Percentiles rank a stretch among this genome's conserved stretches.
Evolutionary conservation across 2,797 vertebrate species (phyloP).

Genomic region (Sebastes aleutianus): DNA sequence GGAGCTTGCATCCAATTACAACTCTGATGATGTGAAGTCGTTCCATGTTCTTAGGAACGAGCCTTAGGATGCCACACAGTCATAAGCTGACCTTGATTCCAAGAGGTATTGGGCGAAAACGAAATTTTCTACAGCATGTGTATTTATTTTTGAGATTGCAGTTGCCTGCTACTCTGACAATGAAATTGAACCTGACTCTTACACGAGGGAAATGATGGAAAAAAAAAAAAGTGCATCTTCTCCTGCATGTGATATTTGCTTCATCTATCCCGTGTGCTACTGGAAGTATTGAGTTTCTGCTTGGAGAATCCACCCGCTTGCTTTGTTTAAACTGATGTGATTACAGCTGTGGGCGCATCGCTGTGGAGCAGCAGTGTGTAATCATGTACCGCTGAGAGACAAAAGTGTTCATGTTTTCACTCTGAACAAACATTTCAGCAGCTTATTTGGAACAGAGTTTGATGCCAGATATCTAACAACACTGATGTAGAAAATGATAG

Average conservation of each 20-base stretch:
- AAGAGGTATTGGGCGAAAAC: neutral
- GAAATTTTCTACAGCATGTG: neutral
- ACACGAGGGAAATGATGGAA: slow-evolving; percentile 10
- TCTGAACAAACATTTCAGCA: neutral
- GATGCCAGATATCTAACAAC: neutral
- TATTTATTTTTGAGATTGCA: slow-evolving; percentile 40
- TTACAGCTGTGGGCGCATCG: neutral
- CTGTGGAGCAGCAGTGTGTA: neutral
- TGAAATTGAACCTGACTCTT: slow-evolving; percentile 24
- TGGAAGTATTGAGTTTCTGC: neutral
- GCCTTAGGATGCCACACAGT: slow-evolving; percentile 4
- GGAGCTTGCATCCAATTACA: slow-evolving; percentile 62
- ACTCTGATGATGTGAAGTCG: slow-evolving; percentile 53
- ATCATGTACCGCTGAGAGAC: neutral
- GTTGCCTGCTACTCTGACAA: slow-evolving; percentile 14
- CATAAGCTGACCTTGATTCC: slow-evolving; percentile 27
- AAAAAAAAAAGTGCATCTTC: neutral
- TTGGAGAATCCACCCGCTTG: neutral
- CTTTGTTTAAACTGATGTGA: slow-evolving; percentile 17
- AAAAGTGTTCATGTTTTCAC: slow-evolving; percentile 1
- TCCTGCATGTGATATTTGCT: slow-evolving; percentile 8
- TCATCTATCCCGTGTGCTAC: neutral
- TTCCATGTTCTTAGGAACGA: slow-evolving; percentile 37
- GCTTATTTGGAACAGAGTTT: neutral
- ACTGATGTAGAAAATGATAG: neutral